phyloP scores from a whole-genome alignment of 2,113 vertebrate species.

The Corythaeola cristata region DNA sequence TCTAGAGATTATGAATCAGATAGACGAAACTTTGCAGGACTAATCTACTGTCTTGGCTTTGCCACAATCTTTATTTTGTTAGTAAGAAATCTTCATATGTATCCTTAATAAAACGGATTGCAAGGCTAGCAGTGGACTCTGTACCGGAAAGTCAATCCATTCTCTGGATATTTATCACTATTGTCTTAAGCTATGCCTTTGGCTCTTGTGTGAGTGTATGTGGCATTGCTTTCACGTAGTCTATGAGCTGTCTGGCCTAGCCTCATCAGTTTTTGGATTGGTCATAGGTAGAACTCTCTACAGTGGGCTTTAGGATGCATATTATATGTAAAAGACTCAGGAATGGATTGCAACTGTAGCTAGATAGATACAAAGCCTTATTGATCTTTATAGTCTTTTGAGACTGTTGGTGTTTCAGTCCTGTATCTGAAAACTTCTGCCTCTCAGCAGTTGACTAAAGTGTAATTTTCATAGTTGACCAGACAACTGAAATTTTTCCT shows the following conservation, averaged over 20 bases:
- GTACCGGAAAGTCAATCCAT: background rate
- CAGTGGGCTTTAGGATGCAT: background rate
- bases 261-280: background rate
- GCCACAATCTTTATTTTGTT: background rate
- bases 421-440: background rate
- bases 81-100: background rate
- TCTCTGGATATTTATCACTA: background rate
- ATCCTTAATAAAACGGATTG: background rate
- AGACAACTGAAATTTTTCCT: background rate
- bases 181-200: background rate
- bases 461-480: background rate
- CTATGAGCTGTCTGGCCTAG: background rate
- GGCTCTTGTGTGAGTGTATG: background rate
- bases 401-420: background rate
- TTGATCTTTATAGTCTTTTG: background rate
- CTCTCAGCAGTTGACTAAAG: background rate
- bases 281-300: background rate
- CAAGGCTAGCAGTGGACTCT: background rate
- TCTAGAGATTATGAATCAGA: background rate
- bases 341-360: background rate
- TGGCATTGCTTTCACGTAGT: background rate
- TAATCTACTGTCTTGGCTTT: background rate
- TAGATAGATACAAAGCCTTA: background rate
- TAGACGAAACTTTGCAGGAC: background rate
- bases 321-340: background rate